phyloP scores from a whole-genome alignment of 2,113 vertebrate genomes.

The Pantherophis guttatus region DNA sequence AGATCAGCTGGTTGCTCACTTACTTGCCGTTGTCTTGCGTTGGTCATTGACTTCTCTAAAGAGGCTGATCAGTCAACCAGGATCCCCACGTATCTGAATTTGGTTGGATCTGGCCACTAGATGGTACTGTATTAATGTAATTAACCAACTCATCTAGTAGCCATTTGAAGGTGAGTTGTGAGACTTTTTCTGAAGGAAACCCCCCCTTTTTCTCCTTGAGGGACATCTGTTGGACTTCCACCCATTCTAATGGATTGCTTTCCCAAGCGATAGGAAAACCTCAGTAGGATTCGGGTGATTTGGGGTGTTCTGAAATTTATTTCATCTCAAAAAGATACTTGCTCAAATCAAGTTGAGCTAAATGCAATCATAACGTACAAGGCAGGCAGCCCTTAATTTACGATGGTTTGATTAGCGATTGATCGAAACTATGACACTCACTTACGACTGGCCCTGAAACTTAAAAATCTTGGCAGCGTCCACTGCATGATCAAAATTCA shows the following conservation, averaged over 20 bases:
- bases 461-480: too few relatives aligned
- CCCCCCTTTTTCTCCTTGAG: neutral
- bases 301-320: neutral
- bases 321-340: neutral
- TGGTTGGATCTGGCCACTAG: constrained; percentile 54
- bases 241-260: neutral
- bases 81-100: neutral
- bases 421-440: too few relatives aligned
- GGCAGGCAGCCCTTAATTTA: too few relatives aligned
- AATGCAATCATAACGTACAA: too few relatives aligned
- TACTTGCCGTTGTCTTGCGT: neutral
- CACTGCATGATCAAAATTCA: too few relatives aligned
- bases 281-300: neutral
- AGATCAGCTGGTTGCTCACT: neutral
- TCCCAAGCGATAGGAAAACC: neutral
- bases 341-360: neutral
- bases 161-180: neutral
- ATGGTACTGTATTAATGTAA: constrained; percentile 50
- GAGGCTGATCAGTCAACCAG: rapidly evolving
- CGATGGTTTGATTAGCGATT: too few relatives aligned
- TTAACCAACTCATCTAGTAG: constrained; percentile 3
- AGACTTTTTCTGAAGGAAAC: neutral
- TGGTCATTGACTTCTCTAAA: neutral
- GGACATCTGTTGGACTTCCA: neutral
- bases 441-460: too few relatives aligned